phyloP scores from a whole-genome alignment of 2,888 invertebrate genomes.

The Protonemura montana region DNA sequence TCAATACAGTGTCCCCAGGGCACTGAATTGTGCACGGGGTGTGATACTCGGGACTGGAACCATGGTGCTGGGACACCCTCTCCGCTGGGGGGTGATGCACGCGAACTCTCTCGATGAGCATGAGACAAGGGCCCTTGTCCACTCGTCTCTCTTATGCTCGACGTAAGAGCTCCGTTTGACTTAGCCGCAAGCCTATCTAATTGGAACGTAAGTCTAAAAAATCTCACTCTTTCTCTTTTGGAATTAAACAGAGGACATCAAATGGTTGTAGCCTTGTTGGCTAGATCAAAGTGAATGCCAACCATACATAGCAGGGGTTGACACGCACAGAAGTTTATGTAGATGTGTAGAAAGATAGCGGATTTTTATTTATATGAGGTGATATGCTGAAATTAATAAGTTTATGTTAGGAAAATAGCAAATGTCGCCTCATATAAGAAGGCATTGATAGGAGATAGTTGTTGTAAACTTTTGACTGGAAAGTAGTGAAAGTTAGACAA shows the following conservation, averaged over 20 bases:
- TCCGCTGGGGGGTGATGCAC: not conserved
- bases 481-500: no score
- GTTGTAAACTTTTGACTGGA: no score
- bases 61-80: not conserved
- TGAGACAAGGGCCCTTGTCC: constrained; percentile 13
- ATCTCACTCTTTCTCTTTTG: not conserved
- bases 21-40: constrained; percentile 19
- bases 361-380: not conserved
- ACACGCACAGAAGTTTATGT: not conserved
- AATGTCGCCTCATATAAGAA: no score
- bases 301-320: not conserved
- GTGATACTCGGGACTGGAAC: not conserved
- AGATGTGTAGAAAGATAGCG: not conserved
- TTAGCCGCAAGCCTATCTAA: constrained; percentile 30
- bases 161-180: constrained; percentile 21
- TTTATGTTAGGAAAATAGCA: not conserved
- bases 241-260: constrained; percentile 7
- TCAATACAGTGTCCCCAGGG: not conserved
- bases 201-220: constrained; percentile 24
- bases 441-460: no score
- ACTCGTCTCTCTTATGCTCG: constrained; percentile 10
- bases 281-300: not conserved
- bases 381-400: not conserved
- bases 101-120: not conserved
- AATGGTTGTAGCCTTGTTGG: not conserved